Evolutionary conservation across 2,888 invertebrate species (phyloP).

Genomic region (Calephelis perditalis): DNA sequence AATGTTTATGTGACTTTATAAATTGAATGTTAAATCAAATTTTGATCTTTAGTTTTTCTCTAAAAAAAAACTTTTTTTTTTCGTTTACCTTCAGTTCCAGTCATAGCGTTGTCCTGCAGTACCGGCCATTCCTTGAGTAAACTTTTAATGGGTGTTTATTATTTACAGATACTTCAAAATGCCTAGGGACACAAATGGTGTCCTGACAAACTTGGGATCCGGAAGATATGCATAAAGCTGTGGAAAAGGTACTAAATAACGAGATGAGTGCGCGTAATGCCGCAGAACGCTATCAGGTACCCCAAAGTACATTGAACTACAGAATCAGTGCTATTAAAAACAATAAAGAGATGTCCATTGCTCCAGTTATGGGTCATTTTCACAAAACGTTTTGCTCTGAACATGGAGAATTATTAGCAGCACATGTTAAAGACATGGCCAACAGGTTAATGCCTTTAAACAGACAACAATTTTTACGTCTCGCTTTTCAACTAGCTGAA

Average conservation of each 20-base stretch:
- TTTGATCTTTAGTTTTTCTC: too few species aligned
- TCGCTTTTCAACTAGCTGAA: constrained; percentile 22
- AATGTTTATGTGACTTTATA: too few species aligned
- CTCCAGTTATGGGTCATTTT: constrained; percentile 19
- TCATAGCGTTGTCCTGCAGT: not conserved
- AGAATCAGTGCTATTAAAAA: constrained; percentile 18
- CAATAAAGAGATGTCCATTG: constrained; percentile 16
- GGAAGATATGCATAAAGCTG: constrained; percentile 16
- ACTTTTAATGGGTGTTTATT: not conserved
- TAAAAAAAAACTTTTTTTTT: too few species aligned
- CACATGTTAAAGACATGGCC: constrained; percentile 20
- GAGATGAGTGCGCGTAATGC: constrained; percentile 25
- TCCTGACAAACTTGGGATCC: constrained; percentile 20
- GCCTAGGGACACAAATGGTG: not conserved
- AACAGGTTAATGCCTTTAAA: constrained; percentile 18
- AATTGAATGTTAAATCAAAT: too few species aligned
- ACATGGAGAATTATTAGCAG: constrained; percentile 20
- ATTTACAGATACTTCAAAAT: not conserved
- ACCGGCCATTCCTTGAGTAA: not conserved
- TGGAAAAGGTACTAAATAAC: constrained; percentile 25
- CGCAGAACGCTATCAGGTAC: constrained; percentile 20
- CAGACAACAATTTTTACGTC: constrained; percentile 21
- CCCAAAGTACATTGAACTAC: constrained; percentile 21
- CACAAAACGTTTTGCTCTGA: constrained; percentile 18
- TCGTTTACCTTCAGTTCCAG: too few species aligned